Conservation (phyloP, 1,140 invertebrate genomes). For the Neuroterus valhalla region DNA sequence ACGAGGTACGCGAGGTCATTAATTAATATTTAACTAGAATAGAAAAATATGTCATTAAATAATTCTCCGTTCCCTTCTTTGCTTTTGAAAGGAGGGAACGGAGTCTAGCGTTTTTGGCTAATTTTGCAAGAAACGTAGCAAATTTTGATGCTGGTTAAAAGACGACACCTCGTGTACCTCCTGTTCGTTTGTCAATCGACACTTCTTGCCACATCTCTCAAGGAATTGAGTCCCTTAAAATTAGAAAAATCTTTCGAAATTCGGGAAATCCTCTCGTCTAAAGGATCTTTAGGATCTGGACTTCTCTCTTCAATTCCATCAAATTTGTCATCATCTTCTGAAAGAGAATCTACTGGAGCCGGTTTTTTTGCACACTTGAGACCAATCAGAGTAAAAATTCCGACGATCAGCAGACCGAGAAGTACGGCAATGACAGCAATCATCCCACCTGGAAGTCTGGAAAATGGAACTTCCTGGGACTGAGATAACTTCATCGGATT, state of each 20-base stretch:
- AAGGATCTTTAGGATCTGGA: not conserved
- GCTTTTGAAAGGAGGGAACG: not conserved
- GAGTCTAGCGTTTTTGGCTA: not conserved
- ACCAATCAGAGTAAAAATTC: conserved; percentile 40
- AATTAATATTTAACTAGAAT: not conserved
- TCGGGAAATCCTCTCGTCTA: not conserved
- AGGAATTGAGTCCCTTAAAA: not conserved
- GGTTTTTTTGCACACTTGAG: conserved; percentile 41
- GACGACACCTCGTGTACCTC: conserved; percentile 35
- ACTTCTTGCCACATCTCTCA: conserved; percentile 37
- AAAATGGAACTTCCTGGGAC: not conserved
- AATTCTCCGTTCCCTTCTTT: not conserved
- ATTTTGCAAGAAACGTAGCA: not conserved
- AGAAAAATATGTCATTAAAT: too few relatives aligned
- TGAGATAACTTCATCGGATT: conserved; percentile 44
- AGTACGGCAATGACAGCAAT: conserved; percentile 46
- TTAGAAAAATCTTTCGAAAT: not conserved
- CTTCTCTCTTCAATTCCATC: not conserved
- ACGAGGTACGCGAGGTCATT: conserved; percentile 1
- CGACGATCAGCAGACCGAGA: conserved; percentile 43
- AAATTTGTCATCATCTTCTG: not conserved
- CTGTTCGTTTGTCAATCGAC: conserved; percentile 41
- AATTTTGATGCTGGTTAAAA: conserved; percentile 6
- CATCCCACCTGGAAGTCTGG: conserved; percentile 16
- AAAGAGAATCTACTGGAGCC: not conserved